Evolutionary conservation across 2,113 vertebrate genomes (phyloP), one percentile per base, ranked within the genome.

Genomic region (Ciconia boyciana): DNA sequence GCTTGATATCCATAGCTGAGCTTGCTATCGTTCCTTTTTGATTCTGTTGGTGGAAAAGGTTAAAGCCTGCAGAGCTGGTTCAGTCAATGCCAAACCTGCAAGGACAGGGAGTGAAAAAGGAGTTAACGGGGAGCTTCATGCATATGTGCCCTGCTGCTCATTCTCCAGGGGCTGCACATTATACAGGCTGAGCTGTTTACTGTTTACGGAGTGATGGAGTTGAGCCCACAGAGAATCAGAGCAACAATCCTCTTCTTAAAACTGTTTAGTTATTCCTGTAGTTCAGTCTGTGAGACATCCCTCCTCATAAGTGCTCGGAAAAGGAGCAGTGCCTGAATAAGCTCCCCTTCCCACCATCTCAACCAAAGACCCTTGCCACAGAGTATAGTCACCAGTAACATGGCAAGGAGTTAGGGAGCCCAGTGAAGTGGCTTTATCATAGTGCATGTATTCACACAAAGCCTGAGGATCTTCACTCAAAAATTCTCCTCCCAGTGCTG

Each of bases 11-110:
- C 82, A 61, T 61, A 69, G 68, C 71, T 83, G 83, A 95, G 70
- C 86, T 94, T 90, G 75, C 55, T 93, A 43, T 90, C 64, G 0
- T 81, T 93, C 48, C 90, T 96, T 95, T 82, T 14, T 94, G 91
- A 77, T 90, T 64, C 57, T 95, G 79, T 51, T 82, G 61, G 79
- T 93, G 81, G 84, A 93, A 93, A 96, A 97, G 91, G 81, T 92
- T 95, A 94, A 85, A 89, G 69, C 81, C 96, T 93, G 93, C 83
- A 91, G 89, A 94, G 93, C 36, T 94, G 31, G 22, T 89, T 80
- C 46, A 65, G 81, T 66, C 87, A 85, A 43, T 84, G 94, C 93
- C 86, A 96, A 96, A 80, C 28, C 51, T 79, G 31, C 61, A 84
- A 46, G 2, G 2, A 76, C 51, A 92, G 69, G 86, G 65, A 28